A percentile compares a stretch with the other conserved stretches of the same genome.
Conservation (phyloP, 2,113 vertebrate species). For the Trogon surrucura region DNA sequence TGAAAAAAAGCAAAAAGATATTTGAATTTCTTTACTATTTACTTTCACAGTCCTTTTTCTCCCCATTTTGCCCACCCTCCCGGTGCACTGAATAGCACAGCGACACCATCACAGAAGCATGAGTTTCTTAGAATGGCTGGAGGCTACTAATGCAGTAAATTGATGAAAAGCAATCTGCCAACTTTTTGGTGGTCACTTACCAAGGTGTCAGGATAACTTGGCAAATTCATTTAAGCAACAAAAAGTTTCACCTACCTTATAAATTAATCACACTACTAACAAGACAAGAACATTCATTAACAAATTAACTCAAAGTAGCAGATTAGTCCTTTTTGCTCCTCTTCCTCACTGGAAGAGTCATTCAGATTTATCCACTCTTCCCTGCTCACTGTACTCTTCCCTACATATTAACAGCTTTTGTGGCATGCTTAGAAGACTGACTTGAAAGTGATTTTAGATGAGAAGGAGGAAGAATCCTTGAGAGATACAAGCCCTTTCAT, state of each 20-base stretch:
- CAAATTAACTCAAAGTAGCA: neutral
- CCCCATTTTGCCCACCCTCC: neutral
- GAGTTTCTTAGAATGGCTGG: neutral
- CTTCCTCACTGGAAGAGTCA: neutral
- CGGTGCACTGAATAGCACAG: neutral
- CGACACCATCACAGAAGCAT: neutral
- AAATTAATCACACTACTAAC: neutral
- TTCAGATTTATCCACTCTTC: neutral
- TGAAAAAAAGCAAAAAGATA: conserved; percentile 63
- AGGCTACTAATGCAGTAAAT: neutral
- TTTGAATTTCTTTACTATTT: neutral
- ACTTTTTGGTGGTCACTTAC: neutral
- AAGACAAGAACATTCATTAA: neutral
- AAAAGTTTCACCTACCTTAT: neutral
- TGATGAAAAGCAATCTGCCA: neutral
- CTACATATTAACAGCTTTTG: neutral
- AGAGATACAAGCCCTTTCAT: neutral
- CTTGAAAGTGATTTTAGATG: neutral
- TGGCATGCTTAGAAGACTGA: neutral
- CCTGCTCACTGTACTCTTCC: neutral
- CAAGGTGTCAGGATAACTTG: neutral
- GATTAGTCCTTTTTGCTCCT: neutral
- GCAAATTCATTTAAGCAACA: neutral
- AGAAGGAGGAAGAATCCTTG: conserved; percentile 1
- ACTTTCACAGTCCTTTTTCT: neutral